Evolutionary conservation across 2,888 invertebrate genomes (phyloP).

Genomic region (Slavum lentiscoides): DNA sequence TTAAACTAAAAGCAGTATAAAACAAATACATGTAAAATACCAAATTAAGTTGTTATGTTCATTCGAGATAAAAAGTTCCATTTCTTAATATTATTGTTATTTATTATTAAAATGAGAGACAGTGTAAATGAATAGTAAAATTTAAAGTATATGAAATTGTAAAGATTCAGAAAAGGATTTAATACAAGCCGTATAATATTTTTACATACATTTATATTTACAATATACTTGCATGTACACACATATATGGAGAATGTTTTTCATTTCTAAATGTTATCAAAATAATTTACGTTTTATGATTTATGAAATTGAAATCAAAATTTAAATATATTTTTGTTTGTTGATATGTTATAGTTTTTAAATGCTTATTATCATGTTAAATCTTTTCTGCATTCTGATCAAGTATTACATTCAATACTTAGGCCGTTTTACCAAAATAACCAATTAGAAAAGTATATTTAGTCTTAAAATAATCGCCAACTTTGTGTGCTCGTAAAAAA

Average conservation of each 20-base stretch:
- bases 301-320: conserved; percentile 34
- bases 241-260: neutral
- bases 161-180: neutral
- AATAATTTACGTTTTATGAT: neutral
- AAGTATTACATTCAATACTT: conserved; percentile 17
- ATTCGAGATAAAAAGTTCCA: neutral
- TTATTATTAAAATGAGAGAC: too few species aligned
- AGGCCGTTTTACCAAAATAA: neutral
- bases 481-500: neutral
- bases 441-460: conserved; percentile 4
- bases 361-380: conserved; percentile 24
- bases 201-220: neutral
- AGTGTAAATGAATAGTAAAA: too few species aligned
- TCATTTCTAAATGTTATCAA: neutral
- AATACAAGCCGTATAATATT: neutral
- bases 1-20: too few species aligned
- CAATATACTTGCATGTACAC: neutral
- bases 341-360: conserved; percentile 42
- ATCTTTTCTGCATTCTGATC: neutral
- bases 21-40: too few species aligned
- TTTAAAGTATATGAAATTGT: neutral
- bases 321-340: conserved; percentile 6
- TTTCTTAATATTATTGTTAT: neutral
- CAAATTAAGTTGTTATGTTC: too few species aligned
- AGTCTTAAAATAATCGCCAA: neutral